These are phyloP conservation scores for Stenichneumon culpator DNA, from an alignment of 2,888 invertebrate genomes.

Conservation along the genomic window DNA sequence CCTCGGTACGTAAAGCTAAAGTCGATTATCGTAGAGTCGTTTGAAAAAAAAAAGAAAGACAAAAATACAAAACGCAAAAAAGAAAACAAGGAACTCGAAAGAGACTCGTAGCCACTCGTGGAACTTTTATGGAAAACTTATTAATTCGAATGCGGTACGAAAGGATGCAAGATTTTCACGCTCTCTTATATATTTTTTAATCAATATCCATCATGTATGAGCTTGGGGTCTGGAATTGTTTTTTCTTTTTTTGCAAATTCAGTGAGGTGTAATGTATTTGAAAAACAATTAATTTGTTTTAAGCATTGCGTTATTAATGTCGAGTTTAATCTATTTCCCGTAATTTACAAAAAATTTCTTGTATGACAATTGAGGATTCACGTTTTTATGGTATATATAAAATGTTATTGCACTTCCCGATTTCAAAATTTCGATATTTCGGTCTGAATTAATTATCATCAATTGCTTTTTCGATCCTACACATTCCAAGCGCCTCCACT, in stretches of 20 bases:
- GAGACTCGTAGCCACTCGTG: slow-evolving; percentile 41
- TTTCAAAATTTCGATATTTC: slow-evolving; percentile 25
- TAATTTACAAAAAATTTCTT: slow-evolving; percentile 21
- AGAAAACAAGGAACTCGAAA: slow-evolving; percentile 34
- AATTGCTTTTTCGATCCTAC: slow-evolving; percentile 25
- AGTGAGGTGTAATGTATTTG: background rate
- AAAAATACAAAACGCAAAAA: slow-evolving; percentile 27
- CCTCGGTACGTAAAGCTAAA: slow-evolving; percentile 56
- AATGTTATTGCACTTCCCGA: slow-evolving; percentile 48
- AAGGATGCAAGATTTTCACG: slow-evolving; percentile 39
- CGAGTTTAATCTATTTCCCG: slow-evolving; percentile 1
- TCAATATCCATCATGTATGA: slow-evolving; percentile 11
- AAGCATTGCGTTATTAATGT: background rate
- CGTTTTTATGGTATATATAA: slow-evolving; percentile 27
- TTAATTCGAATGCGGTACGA: slow-evolving; percentile 51
- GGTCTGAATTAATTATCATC: slow-evolving; percentile 5
- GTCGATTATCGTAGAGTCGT: slow-evolving; percentile 65
- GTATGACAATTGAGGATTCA: slow-evolving; percentile 27
- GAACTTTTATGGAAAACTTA: slow-evolving; percentile 22
- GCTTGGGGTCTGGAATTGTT: background rate
- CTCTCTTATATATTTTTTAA: background rate
- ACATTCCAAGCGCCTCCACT: slow-evolving; percentile 56
- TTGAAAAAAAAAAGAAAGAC: slow-evolving; percentile 43
- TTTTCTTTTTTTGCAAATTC: background rate
- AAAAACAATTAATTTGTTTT: background rate